phyloP scores from a whole-genome alignment of 1,140 invertebrate species.

The Brachystomella parvula region DNA sequence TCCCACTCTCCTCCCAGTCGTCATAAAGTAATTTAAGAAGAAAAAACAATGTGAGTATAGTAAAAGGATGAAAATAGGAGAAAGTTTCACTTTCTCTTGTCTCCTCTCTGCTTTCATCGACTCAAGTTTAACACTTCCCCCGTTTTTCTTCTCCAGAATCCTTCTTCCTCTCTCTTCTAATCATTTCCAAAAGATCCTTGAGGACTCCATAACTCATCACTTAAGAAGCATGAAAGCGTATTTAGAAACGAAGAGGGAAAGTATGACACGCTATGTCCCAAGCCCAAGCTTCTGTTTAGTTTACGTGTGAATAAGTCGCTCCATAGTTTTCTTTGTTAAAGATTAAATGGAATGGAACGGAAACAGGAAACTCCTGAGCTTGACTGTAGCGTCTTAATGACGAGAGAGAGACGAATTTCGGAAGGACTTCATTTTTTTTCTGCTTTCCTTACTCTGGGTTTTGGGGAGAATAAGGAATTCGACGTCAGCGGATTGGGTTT shows the following conservation, averaged over 20 bases:
- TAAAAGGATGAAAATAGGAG: too few relatives aligned
- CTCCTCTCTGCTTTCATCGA: too few relatives aligned
- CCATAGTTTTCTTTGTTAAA: slow-evolving; percentile 1
- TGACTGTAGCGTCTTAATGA: not conserved
- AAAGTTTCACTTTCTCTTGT: too few relatives aligned
- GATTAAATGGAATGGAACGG: slow-evolving; percentile 29
- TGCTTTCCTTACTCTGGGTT: too few relatives aligned
- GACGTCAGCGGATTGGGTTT: not conserved
- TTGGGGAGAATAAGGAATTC: not conserved
- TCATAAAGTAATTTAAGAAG: too few relatives aligned
- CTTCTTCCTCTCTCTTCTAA: not conserved
- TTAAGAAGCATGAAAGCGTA: not conserved
- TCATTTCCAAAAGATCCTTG: not conserved
- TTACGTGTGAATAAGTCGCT: not conserved
- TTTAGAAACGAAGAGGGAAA: not conserved
- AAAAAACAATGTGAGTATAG: too few relatives aligned
- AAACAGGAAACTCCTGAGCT: not conserved
- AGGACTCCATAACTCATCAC: not conserved
- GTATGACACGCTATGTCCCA: not conserved
- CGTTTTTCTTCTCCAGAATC: not conserved
- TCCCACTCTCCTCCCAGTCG: not conserved
- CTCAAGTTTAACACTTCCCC: not conserved
- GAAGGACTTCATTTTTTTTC: slow-evolving; percentile 13
- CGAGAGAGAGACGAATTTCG: too few relatives aligned
- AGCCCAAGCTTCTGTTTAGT: not conserved